Evolutionary conservation across 2,797 vertebrate genomes (phyloP), one percentile per base, ranked within the genome.

Genomic region (Macropodus opercularis): DNA sequence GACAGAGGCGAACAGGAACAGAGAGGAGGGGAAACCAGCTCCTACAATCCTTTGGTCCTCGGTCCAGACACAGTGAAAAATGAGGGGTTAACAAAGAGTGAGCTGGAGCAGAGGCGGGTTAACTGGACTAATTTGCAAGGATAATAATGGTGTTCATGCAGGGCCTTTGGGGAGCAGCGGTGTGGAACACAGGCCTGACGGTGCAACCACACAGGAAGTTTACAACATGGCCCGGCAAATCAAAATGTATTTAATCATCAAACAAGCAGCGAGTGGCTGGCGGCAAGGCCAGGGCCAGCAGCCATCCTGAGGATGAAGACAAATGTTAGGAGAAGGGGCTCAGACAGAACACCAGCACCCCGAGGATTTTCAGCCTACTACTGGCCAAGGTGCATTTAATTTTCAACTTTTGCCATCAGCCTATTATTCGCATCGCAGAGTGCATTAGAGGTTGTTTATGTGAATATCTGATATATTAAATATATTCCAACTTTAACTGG

Each of bases 131-230:
- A 92, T 93, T 92, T 91, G 75, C 84, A 77, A 80, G 87, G 80
- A 85, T 91, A 91, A 91, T 89, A 87, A 88, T 81, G 77, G 81
- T 68, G 85, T 87, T 90, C 84, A 58, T 42, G 80, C 73, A 73
- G 76, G 72, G 83, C 71, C 84, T 87, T 87, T 84, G 63, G 87
- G 86, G 81, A 90, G 76, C 58, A 42, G 69, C 26, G 3, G 67
- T 51, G 80, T 83, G 75, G 66, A 90, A 85, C 80, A 65, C 79
- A 86, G 83, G 75, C 79, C 90, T 59, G 83, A 86, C 42, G 76
- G 68, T 84, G 69, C 74, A 90, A 81, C 89, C 90, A 69, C 87
- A 90, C 90, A 91, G 91, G 90, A 93, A 92, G 90, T 91, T 92
- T 91, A 90, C 83, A 85, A 85, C 85, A 83, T 64, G 83, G 85